These are phyloP conservation scores for Vidua macroura DNA, from an alignment of 2,113 vertebrate species.

Conservation along the genomic window DNA sequence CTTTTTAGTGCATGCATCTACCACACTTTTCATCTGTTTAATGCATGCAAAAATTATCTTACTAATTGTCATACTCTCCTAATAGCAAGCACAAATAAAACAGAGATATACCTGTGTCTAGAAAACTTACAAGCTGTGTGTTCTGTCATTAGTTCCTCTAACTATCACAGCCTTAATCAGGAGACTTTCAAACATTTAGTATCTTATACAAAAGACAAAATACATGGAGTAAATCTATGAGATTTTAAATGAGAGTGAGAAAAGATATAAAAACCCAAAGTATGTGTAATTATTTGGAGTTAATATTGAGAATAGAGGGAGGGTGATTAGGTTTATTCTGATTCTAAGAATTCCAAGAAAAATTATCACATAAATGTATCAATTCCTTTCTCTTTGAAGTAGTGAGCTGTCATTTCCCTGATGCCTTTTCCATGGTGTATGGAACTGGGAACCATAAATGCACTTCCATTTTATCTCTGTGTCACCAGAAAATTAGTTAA, in stretches of 20 bases:
- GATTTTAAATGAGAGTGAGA: neutral
- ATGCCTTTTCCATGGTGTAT: neutral
- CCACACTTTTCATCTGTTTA: neutral
- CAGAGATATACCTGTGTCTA: neutral
- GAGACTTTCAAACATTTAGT: neutral
- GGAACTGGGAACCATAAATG: neutral
- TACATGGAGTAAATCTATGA: neutral
- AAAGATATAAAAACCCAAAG: neutral
- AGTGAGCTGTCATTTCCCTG: neutral
- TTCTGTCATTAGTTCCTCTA: neutral
- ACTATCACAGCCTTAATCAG: neutral
- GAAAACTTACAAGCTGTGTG: neutral
- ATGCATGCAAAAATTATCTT: neutral
- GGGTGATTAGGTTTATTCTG: neutral
- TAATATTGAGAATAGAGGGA: neutral
- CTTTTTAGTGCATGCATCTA: neutral
- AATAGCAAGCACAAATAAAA: slow-evolving; percentile 8
- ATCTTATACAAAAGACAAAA: neutral
- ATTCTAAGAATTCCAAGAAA: neutral
- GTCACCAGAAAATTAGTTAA: neutral
- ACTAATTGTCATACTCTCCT: neutral
- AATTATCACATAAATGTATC: neutral
- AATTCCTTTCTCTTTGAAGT: neutral
- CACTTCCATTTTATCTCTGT: neutral
- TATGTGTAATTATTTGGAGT: neutral